phyloP scores from a whole-genome alignment of 2,888 invertebrate species.

The Margaritifera margaritifera region DNA sequence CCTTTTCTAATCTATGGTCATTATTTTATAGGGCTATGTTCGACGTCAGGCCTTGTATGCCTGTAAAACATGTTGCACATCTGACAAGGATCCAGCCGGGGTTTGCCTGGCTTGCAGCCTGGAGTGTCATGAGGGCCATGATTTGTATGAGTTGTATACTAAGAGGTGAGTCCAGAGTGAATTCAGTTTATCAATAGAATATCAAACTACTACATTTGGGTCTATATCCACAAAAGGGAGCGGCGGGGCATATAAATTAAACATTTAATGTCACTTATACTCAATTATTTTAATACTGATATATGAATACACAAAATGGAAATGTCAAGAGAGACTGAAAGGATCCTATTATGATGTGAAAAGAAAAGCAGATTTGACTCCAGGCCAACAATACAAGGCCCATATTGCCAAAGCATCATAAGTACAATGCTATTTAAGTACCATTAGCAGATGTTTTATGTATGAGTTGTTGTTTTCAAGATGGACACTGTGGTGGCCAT shows the following conservation, averaged over 20 bases:
- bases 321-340: too few species aligned
- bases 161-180: conserved; percentile 76
- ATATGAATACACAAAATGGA: not conserved
- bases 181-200: not conserved
- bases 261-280: not conserved
- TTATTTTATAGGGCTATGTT: conserved; percentile 84
- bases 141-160: conserved; percentile 95
- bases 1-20: not conserved
- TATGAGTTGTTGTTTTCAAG: too few species aligned
- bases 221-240: too few species aligned
- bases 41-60: conserved; percentile 95
- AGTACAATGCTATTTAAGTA: too few species aligned
- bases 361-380: too few species aligned
- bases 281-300: not conserved
- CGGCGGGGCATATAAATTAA: not conserved
- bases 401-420: too few species aligned
- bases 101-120: conserved; percentile 95
- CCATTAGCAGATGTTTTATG: too few species aligned
- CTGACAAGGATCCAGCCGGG: conserved; percentile 79
- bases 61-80: conserved; percentile 87
- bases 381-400: too few species aligned
- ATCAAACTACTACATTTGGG: not conserved
- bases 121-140: conserved; percentile 96
- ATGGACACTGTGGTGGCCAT: too few species aligned
- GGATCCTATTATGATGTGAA: too few species aligned